Percentiles rank a stretch among this genome's conserved stretches.
phyloP scores from a whole-genome alignment of 1,140 invertebrate species.

The Drosophila kikkawai region DNA sequence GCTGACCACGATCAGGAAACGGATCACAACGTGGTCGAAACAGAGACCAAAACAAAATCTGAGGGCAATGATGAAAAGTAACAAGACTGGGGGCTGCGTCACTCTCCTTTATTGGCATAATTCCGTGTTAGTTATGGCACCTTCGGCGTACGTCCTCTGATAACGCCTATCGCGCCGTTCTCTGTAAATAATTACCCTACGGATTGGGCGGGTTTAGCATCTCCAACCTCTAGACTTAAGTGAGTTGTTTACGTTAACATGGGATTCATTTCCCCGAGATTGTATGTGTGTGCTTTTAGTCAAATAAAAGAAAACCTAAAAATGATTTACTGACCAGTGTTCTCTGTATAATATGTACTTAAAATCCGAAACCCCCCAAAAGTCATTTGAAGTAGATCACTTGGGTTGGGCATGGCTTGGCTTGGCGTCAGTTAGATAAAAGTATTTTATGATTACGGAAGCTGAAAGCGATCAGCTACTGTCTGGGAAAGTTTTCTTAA shows the following conservation, averaged over 20 bases:
- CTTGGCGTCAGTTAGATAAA: slow-evolving; percentile 6
- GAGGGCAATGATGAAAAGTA: slow-evolving; percentile 33
- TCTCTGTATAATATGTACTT: neutral
- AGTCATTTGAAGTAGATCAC: slow-evolving; percentile 7
- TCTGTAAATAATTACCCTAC: slow-evolving; percentile 51
- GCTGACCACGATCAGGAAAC: slow-evolving; percentile 15
- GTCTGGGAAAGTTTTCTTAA: slow-evolving; percentile 12
- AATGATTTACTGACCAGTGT: slow-evolving; percentile 26
- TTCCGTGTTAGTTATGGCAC: slow-evolving; percentile 61
- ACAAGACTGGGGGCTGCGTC: slow-evolving; percentile 38
- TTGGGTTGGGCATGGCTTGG: slow-evolving; percentile 11
- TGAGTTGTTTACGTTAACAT: slow-evolving; percentile 27
- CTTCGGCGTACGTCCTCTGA: slow-evolving; percentile 29
- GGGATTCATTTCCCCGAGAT: slow-evolving; percentile 16
- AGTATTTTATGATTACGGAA: slow-evolving; percentile 10
- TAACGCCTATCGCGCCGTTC: slow-evolving; percentile 40
- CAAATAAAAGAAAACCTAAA: slow-evolving; percentile 16
- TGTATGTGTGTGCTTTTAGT: slow-evolving; percentile 35
- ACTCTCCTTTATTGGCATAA: slow-evolving; percentile 65
- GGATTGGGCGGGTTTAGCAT: slow-evolving; percentile 30
- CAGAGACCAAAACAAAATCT: slow-evolving; percentile 36
- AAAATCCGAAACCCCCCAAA: neutral
- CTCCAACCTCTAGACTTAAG: slow-evolving; percentile 53
- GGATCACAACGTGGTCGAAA: neutral
- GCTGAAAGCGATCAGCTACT: slow-evolving; percentile 18